Conservation (phyloP, 2,888 invertebrate genomes). For the Conchocele bisecta region DNA sequence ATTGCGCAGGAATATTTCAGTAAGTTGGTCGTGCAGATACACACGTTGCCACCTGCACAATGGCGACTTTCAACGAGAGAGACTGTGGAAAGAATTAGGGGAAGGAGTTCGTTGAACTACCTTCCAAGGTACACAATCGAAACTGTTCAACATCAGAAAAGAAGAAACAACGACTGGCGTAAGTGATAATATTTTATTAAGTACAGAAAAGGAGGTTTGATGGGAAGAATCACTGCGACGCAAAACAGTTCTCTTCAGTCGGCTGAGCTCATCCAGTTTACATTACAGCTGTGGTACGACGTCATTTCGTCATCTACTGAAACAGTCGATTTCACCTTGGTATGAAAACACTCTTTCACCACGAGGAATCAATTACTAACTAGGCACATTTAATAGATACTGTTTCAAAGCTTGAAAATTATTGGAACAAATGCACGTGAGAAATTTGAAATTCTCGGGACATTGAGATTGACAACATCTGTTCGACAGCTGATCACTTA, state of each 20-base stretch:
- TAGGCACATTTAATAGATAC: conserved; percentile 38
- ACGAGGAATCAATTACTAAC: conserved; percentile 42
- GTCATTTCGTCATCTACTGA: conserved; percentile 67
- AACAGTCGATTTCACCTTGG: conserved; percentile 64
- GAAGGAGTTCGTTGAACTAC: conserved; percentile 66
- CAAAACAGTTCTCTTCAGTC: conserved; percentile 42
- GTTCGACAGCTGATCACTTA: too few species aligned
- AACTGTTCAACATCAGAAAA: conserved; percentile 48
- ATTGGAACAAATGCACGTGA: conserved; percentile 23
- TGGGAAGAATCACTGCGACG: conserved; percentile 1
- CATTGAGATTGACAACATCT: too few species aligned
- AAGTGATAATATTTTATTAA: neutral
- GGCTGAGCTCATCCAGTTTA: conserved; percentile 49
- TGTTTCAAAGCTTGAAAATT: conserved; percentile 40
- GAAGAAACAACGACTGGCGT: conserved; percentile 11
- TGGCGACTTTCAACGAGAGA: conserved; percentile 56
- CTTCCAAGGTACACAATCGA: conserved; percentile 69
- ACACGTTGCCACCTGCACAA: conserved; percentile 72
- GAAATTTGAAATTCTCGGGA: conserved; percentile 7
- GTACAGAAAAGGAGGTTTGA: neutral
- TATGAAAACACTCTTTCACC: conserved; percentile 42
- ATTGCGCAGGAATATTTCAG: conserved; percentile 1
- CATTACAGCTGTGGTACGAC: conserved; percentile 49
- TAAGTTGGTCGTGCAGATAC: conserved; percentile 28
- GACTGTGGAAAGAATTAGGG: conserved; percentile 52